These are phyloP conservation scores for Trogon melanurus DNA, from an alignment of 2,113 vertebrate genomes.

Conservation along the genomic window DNA sequence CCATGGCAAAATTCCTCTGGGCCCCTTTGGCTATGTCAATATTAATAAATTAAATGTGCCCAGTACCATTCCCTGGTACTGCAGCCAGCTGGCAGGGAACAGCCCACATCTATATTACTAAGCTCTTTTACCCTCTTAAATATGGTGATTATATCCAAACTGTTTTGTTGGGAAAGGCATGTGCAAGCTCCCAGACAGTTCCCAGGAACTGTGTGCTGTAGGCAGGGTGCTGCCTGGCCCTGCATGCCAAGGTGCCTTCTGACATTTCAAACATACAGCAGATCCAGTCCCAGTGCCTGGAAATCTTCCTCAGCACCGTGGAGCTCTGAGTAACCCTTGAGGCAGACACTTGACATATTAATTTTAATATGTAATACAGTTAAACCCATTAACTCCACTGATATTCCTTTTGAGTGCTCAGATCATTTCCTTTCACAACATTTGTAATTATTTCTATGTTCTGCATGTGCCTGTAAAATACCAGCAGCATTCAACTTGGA, in stretches of 20 bases:
- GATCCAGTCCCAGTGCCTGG: not conserved
- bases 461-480: not conserved
- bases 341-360: not conserved
- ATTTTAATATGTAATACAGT: not conserved
- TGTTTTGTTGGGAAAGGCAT: not conserved
- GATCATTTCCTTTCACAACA: not conserved
- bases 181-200: not conserved
- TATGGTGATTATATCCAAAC: not conserved
- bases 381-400: not conserved
- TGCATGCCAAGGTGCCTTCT: not conserved
- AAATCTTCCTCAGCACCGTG: not conserved
- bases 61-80: not conserved
- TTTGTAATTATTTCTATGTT: not conserved
- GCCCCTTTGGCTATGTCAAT: conserved; percentile 7
- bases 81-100: conserved; percentile 30
- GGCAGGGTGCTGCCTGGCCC: not conserved
- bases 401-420: not conserved
- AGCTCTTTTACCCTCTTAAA: not conserved
- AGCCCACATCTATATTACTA: not conserved
- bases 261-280: not conserved
- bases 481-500: not conserved
- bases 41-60: conserved; percentile 37
- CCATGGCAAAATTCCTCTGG: conserved; percentile 32
- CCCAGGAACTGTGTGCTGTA: not conserved
- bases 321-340: not conserved